A percentile compares a stretch with the other conserved stretches of the same genome.
Conservation (phyloP, 1,140 invertebrate species). For the Drosophila teissieri region DNA sequence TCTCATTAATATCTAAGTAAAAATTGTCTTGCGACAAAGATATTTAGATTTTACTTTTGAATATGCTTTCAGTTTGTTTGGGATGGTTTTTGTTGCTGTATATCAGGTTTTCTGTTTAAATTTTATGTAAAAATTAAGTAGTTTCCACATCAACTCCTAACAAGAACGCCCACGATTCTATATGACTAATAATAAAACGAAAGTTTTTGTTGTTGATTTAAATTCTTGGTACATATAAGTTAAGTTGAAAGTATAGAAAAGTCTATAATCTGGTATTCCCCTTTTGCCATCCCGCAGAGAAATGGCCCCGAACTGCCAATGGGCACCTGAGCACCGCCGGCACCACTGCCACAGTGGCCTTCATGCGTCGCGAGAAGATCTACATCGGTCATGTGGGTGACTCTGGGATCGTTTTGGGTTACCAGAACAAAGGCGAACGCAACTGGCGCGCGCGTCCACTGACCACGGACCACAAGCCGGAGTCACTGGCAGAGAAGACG, state of each 20-base stretch:
- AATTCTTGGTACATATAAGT: too few relatives aligned
- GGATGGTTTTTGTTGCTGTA: not conserved
- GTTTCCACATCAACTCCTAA: too few relatives aligned
- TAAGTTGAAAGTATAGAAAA: not conserved
- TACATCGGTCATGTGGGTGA: slow-evolving; percentile 99
- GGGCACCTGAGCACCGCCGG: slow-evolving; percentile 98
- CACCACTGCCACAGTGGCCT: slow-evolving; percentile 97
- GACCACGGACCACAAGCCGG: slow-evolving; percentile 97
- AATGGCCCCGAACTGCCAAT: slow-evolving; percentile 97
- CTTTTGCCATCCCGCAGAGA: slow-evolving; percentile 86
- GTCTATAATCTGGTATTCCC: not conserved
- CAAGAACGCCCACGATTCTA: too few relatives aligned
- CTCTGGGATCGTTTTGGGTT: slow-evolving; percentile 96
- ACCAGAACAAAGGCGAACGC: slow-evolving; percentile 88
- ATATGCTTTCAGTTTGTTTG: too few relatives aligned
- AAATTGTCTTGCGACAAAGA: not conserved
- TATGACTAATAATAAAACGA: too few relatives aligned
- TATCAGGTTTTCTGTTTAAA: not conserved
- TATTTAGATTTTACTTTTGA: not conserved
- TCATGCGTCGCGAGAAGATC: slow-evolving; percentile 96
- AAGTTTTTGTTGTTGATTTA: too few relatives aligned
- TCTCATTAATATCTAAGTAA: not conserved
- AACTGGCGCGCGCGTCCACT: slow-evolving; percentile 92
- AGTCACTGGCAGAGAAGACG: slow-evolving; percentile 92
- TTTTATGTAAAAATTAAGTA: too few relatives aligned